These are phyloP conservation scores for Siniperca chuatsi DNA, from an alignment of 2,113 vertebrate genomes.

Conservation along the genomic window DNA sequence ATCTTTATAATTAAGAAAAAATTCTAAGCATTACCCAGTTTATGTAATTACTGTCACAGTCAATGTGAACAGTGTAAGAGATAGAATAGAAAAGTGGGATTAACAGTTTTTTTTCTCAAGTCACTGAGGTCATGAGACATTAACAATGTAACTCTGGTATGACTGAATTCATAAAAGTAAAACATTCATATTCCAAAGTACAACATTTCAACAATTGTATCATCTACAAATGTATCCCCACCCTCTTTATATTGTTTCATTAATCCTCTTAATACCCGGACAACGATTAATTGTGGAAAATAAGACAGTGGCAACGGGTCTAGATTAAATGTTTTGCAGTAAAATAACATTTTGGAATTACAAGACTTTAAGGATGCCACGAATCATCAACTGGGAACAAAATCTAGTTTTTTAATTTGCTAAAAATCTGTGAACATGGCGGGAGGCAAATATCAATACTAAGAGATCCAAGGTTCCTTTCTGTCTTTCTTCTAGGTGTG, in stretches of 20 bases:
- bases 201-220: conserved; percentile 21
- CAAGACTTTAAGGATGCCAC: conserved; percentile 39
- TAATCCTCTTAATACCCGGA: conserved; percentile 75
- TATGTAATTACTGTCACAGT: conserved; percentile 13
- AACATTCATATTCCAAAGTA: conserved; percentile 29
- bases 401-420: not conserved
- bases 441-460: not conserved
- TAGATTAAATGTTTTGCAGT: conserved; percentile 64
- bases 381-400: conserved; percentile 33
- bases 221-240: conserved; percentile 7
- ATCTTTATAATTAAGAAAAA: not conserved
- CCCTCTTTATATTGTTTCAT: conserved; percentile 47
- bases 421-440: not conserved
- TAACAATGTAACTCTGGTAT: not conserved
- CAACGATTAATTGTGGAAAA: conserved; percentile 59
- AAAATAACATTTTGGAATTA: conserved; percentile 67
- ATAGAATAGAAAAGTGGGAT: not conserved
- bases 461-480: not conserved
- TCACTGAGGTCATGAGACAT: conserved; percentile 15
- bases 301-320: conserved; percentile 44
- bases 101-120: not conserved
- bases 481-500: not conserved
- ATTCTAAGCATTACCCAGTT: not conserved
- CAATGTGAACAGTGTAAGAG: not conserved
- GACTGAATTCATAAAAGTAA: conserved; percentile 27